phyloP scores from a whole-genome alignment of 2,888 invertebrate species.

The Ormia ochracea region DNA sequence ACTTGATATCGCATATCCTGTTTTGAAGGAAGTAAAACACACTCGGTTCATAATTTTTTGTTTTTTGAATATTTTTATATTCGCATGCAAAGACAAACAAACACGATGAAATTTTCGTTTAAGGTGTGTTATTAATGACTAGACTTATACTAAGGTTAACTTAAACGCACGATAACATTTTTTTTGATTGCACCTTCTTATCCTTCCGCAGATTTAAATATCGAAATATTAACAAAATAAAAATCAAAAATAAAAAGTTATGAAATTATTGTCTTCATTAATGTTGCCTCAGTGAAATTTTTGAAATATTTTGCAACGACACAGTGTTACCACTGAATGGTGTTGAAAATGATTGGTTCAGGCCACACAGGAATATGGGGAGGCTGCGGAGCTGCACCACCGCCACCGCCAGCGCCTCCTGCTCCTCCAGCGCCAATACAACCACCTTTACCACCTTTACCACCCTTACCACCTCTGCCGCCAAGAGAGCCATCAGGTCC shows the following conservation, averaged over 20 bases:
- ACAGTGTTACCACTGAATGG: constrained; percentile 30
- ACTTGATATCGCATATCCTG: neutral
- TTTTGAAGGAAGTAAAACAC: neutral
- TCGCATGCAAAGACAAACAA: constrained; percentile 60
- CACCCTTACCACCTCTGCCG: constrained; percentile 72
- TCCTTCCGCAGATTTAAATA: neutral
- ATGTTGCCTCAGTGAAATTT: constrained; percentile 48
- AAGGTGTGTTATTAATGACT: constrained; percentile 56
- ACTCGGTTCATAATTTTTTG: constrained; percentile 59
- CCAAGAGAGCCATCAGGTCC: constrained; percentile 71
- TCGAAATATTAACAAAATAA: neutral
- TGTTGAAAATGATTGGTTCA: constrained; percentile 40
- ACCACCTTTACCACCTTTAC: constrained; percentile 67
- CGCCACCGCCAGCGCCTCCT: constrained; percentile 65
- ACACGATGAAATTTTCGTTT: constrained; percentile 56
- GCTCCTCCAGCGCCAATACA: constrained; percentile 66
- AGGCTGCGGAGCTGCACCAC: constrained; percentile 60
- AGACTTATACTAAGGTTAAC: constrained; percentile 63
- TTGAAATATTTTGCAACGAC: neutral
- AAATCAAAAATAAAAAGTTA: neutral
- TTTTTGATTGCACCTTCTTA: constrained; percentile 55
- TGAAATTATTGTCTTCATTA: neutral
- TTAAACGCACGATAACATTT: constrained; percentile 9
- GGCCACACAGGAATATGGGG: constrained; percentile 36
- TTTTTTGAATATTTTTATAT: constrained; percentile 67